phyloP scores from a whole-genome alignment of 2,888 invertebrate species.

The Papilio demoleus region DNA sequence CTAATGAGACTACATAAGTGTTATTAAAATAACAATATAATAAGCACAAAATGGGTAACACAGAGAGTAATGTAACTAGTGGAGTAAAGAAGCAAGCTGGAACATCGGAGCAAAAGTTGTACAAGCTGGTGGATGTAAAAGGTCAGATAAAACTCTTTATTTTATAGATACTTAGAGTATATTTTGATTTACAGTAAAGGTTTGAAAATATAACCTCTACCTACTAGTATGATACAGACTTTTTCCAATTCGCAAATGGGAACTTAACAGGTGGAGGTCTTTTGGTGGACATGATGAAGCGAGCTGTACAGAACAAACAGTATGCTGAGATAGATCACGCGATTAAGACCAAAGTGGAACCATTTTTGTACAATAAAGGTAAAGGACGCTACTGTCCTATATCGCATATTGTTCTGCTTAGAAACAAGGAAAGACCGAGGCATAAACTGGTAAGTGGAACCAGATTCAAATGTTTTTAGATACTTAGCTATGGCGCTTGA shows the following conservation, averaged over 20 bases:
- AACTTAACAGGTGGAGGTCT: conserved; percentile 90
- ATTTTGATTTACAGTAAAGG: neutral
- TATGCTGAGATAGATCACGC: conserved; percentile 96
- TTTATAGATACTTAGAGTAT: no score
- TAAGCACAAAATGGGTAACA: conserved; percentile 87
- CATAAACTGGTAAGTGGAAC: conserved; percentile 87
- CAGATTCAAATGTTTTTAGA: neutral
- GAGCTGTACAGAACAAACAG: conserved; percentile 94
- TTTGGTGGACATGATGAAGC: conserved; percentile 96
- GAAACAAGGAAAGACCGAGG: conserved; percentile 93
- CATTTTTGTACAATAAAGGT: conserved; percentile 97
- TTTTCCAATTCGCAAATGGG: neutral
- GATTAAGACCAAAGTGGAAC: conserved; percentile 95
- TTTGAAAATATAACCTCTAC: neutral
- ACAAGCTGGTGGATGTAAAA: conserved; percentile 95
- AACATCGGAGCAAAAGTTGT: conserved; percentile 91
- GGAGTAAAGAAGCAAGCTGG: conserved; percentile 98
- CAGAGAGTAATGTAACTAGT: conserved; percentile 94
- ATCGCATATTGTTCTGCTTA: conserved; percentile 91
- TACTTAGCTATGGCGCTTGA: no score
- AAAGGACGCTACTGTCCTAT: conserved; percentile 95
- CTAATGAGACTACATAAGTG: neutral
- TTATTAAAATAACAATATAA: neutral
- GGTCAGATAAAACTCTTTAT: conserved; percentile 73
- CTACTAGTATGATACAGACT: no score